Percentiles rank a stretch among this genome's conserved stretches.
These are phyloP conservation scores for Cyprinodon variegatus DNA, from an alignment of 2,113 vertebrate species.

Conservation along the genomic window DNA sequence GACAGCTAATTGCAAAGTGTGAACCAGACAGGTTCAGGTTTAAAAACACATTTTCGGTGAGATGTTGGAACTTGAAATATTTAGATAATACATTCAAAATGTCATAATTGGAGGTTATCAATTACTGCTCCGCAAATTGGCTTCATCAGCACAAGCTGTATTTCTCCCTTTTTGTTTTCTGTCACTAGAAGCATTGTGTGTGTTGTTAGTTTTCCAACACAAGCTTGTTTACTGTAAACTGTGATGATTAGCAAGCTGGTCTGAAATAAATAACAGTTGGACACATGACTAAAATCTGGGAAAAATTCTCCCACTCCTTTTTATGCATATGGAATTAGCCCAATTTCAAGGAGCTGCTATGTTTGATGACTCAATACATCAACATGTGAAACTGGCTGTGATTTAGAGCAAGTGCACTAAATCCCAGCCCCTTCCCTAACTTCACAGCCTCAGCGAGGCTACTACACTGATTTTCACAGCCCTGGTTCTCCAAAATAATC, in stretches of 20 bases:
- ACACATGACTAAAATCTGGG: background rate
- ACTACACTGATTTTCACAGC: constrained; percentile 16
- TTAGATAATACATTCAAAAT: background rate
- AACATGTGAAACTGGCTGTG: background rate
- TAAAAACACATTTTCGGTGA: background rate
- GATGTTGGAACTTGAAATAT: background rate
- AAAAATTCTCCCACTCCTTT: background rate
- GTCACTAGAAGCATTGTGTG: background rate
- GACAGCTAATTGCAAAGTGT: background rate
- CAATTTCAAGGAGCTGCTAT: constrained; percentile 2
- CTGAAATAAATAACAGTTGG: background rate
- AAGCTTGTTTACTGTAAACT: constrained; percentile 3
- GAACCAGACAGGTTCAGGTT: background rate
- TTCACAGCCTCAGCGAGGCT: background rate
- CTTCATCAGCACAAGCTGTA: constrained; percentile 3
- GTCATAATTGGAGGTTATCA: background rate
- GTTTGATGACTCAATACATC: constrained; percentile 1
- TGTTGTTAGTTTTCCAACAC: background rate
- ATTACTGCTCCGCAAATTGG: background rate
- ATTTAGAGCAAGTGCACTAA: background rate
- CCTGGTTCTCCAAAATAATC: constrained; percentile 13
- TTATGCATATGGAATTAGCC: background rate
- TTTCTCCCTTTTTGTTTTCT: background rate
- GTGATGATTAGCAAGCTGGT: constrained; percentile 10
- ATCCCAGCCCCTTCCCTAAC: background rate